phyloP scores from a whole-genome alignment of 1,140 invertebrate genomes.

The Cylas formicarius region DNA sequence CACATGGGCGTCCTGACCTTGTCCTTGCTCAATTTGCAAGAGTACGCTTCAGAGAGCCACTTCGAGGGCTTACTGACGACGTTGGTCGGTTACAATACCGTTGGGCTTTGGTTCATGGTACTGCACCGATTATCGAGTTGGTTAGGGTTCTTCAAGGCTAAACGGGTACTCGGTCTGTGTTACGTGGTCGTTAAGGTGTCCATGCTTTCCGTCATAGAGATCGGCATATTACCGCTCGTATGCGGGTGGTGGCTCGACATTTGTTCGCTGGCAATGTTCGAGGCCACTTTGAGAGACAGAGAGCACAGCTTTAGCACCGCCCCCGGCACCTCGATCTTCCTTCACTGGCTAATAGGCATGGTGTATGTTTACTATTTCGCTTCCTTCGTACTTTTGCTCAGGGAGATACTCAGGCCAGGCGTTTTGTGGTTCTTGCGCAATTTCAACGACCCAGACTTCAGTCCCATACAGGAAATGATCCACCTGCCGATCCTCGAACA shows the following conservation, averaged over 20 bases:
- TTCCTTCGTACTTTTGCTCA: slow-evolving; percentile 86
- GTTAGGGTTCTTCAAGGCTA: slow-evolving; percentile 70
- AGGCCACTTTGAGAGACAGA: slow-evolving; percentile 81
- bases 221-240: slow-evolving; percentile 91
- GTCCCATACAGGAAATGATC: slow-evolving; percentile 99
- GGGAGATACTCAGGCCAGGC: slow-evolving; percentile 91
- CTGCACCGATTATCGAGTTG: slow-evolving; percentile 73
- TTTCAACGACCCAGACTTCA: slow-evolving; percentile 98
- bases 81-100: slow-evolving; percentile 85
- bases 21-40: slow-evolving; percentile 65
- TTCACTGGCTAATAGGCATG: slow-evolving; percentile 99
- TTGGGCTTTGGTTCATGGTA: slow-evolving; percentile 76
- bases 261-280: slow-evolving; percentile 92
- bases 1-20: slow-evolving; percentile 87
- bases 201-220: slow-evolving; percentile 86
- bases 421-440: slow-evolving; percentile 96
- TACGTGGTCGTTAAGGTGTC: slow-evolving; percentile 98
- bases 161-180: slow-evolving; percentile 83
- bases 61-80: slow-evolving; percentile 92
- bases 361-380: slow-evolving; percentile 99
- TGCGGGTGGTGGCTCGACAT: slow-evolving; percentile 99
- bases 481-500: slow-evolving; percentile 90
- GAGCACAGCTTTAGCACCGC: slow-evolving; percentile 80
- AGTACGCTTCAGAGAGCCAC: slow-evolving; percentile 66
- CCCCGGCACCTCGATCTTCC: slow-evolving; percentile 94